Percentiles rank a stretch among this genome's conserved stretches.
These are phyloP conservation scores for Sebastes aleutianus DNA, from an alignment of 2,797 vertebrate species.

Conservation along the genomic window DNA sequence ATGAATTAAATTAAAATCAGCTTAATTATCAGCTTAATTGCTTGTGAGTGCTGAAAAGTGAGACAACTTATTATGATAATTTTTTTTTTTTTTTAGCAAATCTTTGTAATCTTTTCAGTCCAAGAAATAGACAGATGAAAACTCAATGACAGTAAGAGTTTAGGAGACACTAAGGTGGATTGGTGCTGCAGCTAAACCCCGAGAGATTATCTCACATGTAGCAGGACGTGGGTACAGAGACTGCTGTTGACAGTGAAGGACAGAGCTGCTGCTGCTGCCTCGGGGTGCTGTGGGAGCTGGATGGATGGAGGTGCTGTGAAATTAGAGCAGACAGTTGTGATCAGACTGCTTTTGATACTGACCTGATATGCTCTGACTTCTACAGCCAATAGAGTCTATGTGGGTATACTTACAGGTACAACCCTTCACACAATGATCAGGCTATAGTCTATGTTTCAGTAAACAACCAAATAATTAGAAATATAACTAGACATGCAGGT, in stretches of 20 bases:
- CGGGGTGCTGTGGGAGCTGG: neutral
- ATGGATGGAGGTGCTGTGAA: slow-evolving; percentile 13
- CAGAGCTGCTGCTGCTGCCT: slow-evolving; percentile 12
- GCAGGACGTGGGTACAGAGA: slow-evolving; percentile 24
- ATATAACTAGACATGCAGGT: neutral
- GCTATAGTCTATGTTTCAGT: neutral
- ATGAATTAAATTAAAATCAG: neutral
- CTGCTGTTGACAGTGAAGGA: slow-evolving; percentile 42
- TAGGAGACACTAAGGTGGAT: slow-evolving; percentile 50
- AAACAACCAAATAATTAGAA: neutral
- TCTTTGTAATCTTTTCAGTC: neutral
- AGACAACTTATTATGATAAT: neutral
- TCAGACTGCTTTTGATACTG: neutral
- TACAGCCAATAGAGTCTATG: neutral
- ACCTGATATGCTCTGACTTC: neutral
- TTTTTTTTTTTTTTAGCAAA: neutral
- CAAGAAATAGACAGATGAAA: neutral
- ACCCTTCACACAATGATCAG: neutral
- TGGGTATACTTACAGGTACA: neutral
- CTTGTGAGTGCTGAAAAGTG: neutral
- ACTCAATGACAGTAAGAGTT: slow-evolving; percentile 47
- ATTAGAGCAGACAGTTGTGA: slow-evolving; percentile 23
- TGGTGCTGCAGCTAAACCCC: slow-evolving; percentile 56
- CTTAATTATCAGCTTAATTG: too few species aligned
- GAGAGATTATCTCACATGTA: slow-evolving; percentile 62